These are phyloP conservation scores for Eubucco bourcierii DNA, from an alignment of 2,113 vertebrate species.

Conservation along the genomic window DNA sequence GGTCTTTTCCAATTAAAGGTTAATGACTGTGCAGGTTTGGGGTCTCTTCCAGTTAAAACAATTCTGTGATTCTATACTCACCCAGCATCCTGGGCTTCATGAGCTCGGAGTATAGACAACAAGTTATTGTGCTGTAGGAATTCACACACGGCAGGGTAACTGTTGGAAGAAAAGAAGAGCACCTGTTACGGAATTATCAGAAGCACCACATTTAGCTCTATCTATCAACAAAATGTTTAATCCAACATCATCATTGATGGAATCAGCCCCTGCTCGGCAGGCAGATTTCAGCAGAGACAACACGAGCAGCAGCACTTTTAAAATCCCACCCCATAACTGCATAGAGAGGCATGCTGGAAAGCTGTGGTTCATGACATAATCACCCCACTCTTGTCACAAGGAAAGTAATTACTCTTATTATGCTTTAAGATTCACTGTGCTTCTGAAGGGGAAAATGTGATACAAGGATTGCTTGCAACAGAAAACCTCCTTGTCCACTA, in stretches of 20 bases:
- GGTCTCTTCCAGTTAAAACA: too few species aligned
- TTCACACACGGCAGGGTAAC: conserved; percentile 98
- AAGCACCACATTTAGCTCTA: not conserved
- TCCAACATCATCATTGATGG: not conserved
- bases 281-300: not conserved
- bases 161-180: conserved; percentile 64
- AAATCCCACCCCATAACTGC: not conserved
- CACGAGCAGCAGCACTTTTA: not conserved
- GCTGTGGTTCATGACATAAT: not conserved
- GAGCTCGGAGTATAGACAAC: conserved; percentile 98
- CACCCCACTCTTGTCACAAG: not conserved
- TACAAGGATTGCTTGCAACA: not conserved
- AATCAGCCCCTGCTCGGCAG: not conserved
- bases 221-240: not conserved
- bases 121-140: conserved; percentile 99
- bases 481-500: not conserved
- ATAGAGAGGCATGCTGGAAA: not conserved
- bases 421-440: not conserved
- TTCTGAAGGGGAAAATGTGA: not conserved
- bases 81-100: conserved; percentile 99
- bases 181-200: conserved; percentile 32
- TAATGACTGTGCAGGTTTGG: too few species aligned
- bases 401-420: not conserved
- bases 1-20: too few species aligned
- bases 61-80: conserved; percentile 70